These are phyloP conservation scores for Drosophila fulvimacula DNA, from an alignment of 2,888 invertebrate genomes.

Conservation along the genomic window DNA sequence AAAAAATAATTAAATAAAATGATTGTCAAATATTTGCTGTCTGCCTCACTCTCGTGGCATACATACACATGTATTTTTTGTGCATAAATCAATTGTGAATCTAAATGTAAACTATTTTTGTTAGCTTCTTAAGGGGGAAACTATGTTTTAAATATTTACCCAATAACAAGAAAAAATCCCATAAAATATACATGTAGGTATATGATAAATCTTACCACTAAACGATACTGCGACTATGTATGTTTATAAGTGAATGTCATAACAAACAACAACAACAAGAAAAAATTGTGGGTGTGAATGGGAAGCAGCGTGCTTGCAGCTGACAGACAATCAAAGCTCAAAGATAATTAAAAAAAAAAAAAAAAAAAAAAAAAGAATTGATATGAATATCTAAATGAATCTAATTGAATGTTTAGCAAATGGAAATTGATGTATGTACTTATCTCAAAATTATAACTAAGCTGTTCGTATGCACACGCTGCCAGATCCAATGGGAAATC, in stretches of 20 bases:
- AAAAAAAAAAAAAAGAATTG: neutral
- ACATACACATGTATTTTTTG: neutral
- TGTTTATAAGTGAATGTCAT: constrained; percentile 34
- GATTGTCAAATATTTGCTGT: constrained; percentile 17
- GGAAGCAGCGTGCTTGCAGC: constrained; percentile 66
- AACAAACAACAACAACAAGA: constrained; percentile 8
- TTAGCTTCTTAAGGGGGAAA: constrained; percentile 41
- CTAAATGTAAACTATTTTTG: constrained; percentile 30
- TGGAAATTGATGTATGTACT: constrained; percentile 22
- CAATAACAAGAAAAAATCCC: constrained; percentile 1
- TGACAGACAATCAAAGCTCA: constrained; percentile 78
- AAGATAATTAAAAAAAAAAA: constrained; percentile 31
- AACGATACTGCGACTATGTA: neutral
- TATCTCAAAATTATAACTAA: constrained; percentile 22
- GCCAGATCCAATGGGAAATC: constrained; percentile 35
- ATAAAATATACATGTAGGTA: neutral
- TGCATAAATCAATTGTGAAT: constrained; percentile 30
- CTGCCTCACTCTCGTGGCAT: constrained; percentile 31
- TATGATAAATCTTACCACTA: neutral
- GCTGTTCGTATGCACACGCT: constrained; percentile 42
- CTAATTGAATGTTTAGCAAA: constrained; percentile 47
- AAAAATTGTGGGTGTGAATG: constrained; percentile 15
- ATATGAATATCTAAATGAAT: neutral
- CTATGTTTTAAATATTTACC: constrained; percentile 40
- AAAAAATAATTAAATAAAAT: constrained; percentile 3